Base-by-base conservation (phyloP, 1,140 invertebrate genomes). In the Leucophenga varia region DNA sequence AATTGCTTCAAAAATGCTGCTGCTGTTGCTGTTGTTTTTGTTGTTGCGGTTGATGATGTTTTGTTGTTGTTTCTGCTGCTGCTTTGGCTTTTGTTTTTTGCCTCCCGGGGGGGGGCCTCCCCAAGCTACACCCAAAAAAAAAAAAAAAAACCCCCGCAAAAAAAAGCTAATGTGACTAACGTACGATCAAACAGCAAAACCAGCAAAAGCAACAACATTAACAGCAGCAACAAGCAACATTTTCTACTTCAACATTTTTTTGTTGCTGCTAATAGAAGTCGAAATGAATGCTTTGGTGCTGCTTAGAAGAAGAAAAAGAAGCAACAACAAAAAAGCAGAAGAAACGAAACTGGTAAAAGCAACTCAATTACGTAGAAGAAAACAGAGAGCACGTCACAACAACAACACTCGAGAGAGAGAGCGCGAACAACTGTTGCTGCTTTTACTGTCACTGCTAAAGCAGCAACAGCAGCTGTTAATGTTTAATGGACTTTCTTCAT, bases 1-100 rank as follows among this genome's bases (percentile, higher is more conserved):
- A 54, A 51, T 52, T 47, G 43, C 51, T 60, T 55, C 65, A 57
- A 50, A 52, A 67, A 58, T 65, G 61, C 67, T 65, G 61, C 59
- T 65, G 67, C 55, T 65, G 52, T 61, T 46, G 52, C 47, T 61
- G 48, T 25, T 25, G 5, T 25, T 25, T 25, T 10, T 25, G 22
- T 25, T 25, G 10, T 25, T 25, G 5, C 22, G 22, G 10, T 25
- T 25, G 22, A 5, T 25, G 22, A 5, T n/a, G n/a, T n/a, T n/a
- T 25, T 25, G 22, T 25, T 25, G 22, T 25, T 25, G 22, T 25
- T 25, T 6, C 5, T 25, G 10, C 10, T 25, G 22, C 22, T 25
- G 22, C 22, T 25, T 42, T 52, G 43, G 54, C 58, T n/a, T n/a
- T n/a, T n/a, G n/a, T n/a, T n/a, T n/a, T n/a, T n/a, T n/a, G n/a